Base-by-base conservation (phyloP, 2,797 vertebrate genomes). In the Squalus acanthias region DNA sequence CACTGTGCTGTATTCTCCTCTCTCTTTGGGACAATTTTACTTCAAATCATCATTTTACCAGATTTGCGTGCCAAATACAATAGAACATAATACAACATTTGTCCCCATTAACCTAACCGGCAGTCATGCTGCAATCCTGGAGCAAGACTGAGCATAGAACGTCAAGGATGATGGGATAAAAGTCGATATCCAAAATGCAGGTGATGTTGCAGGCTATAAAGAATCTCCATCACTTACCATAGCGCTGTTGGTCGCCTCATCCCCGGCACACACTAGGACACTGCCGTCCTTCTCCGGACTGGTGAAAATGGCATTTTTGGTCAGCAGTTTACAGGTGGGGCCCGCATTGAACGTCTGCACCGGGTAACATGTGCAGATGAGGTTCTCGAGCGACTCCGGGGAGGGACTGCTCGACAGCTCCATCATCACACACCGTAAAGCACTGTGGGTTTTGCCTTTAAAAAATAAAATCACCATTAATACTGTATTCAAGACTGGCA, bases 231-330 rank as follows among this genome's bases (percentile, higher is more conserved):
- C 6, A 46, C 98, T 96, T 96, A 99, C 99, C 99, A 99, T 97
- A 93, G 99, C 99, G 88, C 99, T 99, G 97, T 98, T 99, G 65
- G 99, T 98, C 0, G 99, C 98, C 97, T 99, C 99, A 39, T 99
- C 99, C 0, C 99, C 99, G 0, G 98, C 98, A 70, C 99, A 99
- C 95, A 99, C 99, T n/a, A 99, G 98, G 29, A 98, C 96, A 6
- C 97, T 98, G 33, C 98, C 98, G 0, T 97, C 97, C 1, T 98
- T 98, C 0, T 97, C 98, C 0, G 99, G 99, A 92, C 98, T 98
- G 97, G 96, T 98, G 97, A 99, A 99, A 95, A 99, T 98, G 10
- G 99, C 98, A 96, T 98, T 99, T 98, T 99, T 99, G 97, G 99
- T 99, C 96, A 99, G 98, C 91, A 99, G 96, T 96, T 99, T 99